Conservation (phyloP, 1,140 invertebrate genomes). For the Wiebesia pumilae region DNA sequence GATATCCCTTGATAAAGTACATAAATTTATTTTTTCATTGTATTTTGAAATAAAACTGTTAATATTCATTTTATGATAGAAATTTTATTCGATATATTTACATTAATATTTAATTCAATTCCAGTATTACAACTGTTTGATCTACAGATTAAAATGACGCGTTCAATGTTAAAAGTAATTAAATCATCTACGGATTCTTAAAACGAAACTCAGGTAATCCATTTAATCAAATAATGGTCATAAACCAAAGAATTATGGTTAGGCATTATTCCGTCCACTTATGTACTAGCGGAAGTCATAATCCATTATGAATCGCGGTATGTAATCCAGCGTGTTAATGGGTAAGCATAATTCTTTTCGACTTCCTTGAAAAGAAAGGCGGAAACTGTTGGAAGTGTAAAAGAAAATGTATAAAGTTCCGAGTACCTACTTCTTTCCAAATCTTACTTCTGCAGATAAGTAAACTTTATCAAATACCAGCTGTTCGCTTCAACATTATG, state of each 20-base stretch:
- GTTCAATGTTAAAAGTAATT: not conserved
- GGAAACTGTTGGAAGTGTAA: not conserved
- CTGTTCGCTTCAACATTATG: not conserved
- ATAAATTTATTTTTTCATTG: not conserved
- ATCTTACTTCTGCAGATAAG: not conserved
- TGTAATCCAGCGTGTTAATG: constrained; percentile 23
- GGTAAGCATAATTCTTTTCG: constrained; percentile 15
- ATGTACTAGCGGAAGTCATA: not conserved
- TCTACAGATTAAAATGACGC: not conserved
- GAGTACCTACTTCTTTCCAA: not conserved
- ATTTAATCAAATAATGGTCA: constrained; percentile 22
- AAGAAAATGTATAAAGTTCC: constrained; percentile 13
- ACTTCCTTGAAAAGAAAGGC: constrained; percentile 5
- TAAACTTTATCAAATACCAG: not conserved
- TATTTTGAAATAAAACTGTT: not conserved
- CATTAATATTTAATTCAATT: not conserved
- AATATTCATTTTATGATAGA: not conserved
- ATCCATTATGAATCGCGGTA: constrained; percentile 22
- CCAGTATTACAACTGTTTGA: too few relatives aligned
- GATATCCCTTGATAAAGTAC: too few relatives aligned
- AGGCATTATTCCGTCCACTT: constrained; percentile 5
- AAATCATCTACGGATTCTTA: not conserved
- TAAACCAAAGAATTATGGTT: constrained; percentile 18
- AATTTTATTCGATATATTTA: not conserved
- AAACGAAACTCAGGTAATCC: not conserved